Evolutionary conservation across 2,797 vertebrate species (phyloP), one percentile per base, ranked within the genome.

Genomic region (Hypotaenidia okinawae): DNA sequence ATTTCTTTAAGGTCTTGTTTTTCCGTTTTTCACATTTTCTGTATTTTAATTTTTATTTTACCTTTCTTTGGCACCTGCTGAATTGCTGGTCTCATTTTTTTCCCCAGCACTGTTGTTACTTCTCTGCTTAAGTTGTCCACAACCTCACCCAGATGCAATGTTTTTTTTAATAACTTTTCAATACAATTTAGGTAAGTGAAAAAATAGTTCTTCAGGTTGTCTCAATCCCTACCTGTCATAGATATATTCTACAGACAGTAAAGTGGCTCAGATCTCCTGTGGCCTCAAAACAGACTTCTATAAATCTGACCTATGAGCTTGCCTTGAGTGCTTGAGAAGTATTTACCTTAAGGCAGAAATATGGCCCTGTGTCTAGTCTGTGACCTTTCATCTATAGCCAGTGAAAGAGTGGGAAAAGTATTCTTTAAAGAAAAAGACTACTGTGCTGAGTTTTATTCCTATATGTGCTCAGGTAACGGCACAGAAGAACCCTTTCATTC

Each of bases 291-390:
- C 3, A 86, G 51, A 52, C 27, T 64, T 84, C 18, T 64, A 6
- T 27, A 75, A 68, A 33, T 75, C n/a, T 62, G 68, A 85, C 37
- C 57, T 49, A 14, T 43, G 30, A 58, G 4, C 32, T 86, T 61
- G 22, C 57, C 39, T 80, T 57, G 12, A 63, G 35, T 45, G 17
- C 66, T 88, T 41, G 17, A 61, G 58, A 93, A 68, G 7, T 47
- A 68, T 51, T 95, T 91, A 75, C 13, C 62, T 75, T 58, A 78
- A 74, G 28, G 61, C 30, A 86, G 52, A 94, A 95, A 95, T 72
- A 72, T 16, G 69, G 22, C 6, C 19, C 25, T 54, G 1, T 77
- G 45, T 21, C 24, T 74, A 25, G 15, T 64, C 16, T 78, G 64
- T 72, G 69, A 78, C 32, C 57, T 74, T 61, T 87, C 68, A 72